Evolutionary conservation across 1,140 invertebrate genomes (phyloP).

Genomic region (Drosophila paulistorum): DNA sequence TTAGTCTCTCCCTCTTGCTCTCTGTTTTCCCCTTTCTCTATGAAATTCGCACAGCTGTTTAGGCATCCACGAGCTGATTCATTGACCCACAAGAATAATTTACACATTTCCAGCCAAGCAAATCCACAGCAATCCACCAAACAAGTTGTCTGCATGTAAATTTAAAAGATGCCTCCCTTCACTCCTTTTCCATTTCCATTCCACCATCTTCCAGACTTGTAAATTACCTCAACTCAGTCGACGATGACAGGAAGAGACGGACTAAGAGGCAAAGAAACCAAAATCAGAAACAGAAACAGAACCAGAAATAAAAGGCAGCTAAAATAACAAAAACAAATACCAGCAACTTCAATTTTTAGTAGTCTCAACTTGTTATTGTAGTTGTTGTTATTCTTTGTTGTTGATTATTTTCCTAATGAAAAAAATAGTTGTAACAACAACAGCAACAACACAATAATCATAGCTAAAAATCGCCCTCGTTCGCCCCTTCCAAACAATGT

Average conservation of each 20-base stretch:
- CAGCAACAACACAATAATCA: conserved; percentile 71
- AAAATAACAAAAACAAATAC: conserved; percentile 62
- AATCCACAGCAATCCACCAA: conserved; percentile 28
- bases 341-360: conserved; percentile 26
- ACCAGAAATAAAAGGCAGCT: conserved; percentile 59
- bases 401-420: conserved; percentile 69
- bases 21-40: not conserved
- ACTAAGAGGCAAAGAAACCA: conserved; percentile 17
- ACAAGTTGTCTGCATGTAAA: conserved; percentile 63
- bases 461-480: conserved; percentile 40
- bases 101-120: conserved; percentile 40
- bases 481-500: not conserved
- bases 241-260: conserved; percentile 44
- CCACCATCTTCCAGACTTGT: conserved; percentile 48
- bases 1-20: no score
- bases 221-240: conserved; percentile 61
- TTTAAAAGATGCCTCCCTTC: conserved; percentile 25
- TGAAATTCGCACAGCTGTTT: conserved; percentile 64
- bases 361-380: conserved; percentile 23
- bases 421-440: conserved; percentile 66
- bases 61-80: conserved; percentile 51
- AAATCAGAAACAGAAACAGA: conserved; percentile 29
- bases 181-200: not conserved
- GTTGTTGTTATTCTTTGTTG: conserved; percentile 46
- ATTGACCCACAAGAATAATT: conserved; percentile 66